phyloP scores from a whole-genome alignment of 1,140 invertebrate genomes.

The Agrypnia vestita region DNA sequence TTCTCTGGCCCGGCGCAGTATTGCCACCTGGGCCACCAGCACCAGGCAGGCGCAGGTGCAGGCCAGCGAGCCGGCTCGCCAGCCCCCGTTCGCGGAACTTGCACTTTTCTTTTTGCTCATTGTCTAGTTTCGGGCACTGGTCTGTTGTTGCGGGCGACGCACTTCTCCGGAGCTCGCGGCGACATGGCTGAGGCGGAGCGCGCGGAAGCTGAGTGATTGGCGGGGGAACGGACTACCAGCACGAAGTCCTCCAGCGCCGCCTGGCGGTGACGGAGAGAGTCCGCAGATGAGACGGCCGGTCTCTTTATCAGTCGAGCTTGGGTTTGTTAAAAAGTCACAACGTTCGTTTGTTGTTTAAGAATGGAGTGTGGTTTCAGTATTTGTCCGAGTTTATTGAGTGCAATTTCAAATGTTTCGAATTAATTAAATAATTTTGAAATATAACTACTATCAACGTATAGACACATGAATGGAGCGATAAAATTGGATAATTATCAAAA shows the following conservation, averaged over 20 bases:
- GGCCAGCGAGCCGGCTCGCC: constrained; percentile 7
- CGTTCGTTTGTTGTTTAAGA: no score
- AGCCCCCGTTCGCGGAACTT: not conserved
- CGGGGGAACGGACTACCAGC: not conserved
- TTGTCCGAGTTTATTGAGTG: no score
- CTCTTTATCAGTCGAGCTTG: constrained; percentile 5
- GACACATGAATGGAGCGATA: no score
- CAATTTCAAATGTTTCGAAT: no score
- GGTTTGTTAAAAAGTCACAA: no score
- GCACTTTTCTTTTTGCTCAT: constrained; percentile 32
- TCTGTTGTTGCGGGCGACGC: not conserved
- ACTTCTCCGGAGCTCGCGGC: not conserved
- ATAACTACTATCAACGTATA: no score
- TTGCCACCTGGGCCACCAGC: constrained; percentile 5
- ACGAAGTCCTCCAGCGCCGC: constrained; percentile 2
- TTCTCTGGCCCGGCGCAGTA: constrained; percentile 7
- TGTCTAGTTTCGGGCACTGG: constrained; percentile 1
- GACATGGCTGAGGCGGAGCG: constrained; percentile 10
- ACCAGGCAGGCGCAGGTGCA: constrained; percentile 24
- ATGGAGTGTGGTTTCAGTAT: no score
- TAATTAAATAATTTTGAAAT: no score
- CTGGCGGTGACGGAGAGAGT: not conserved
- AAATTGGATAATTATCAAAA: no score
- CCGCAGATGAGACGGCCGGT: not conserved
- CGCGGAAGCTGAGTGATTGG: constrained; percentile 11